A percentile compares a stretch with the other conserved stretches of the same genome.
Conservation (phyloP, 2,797 vertebrate species). For the Synanceia verrucosa region DNA sequence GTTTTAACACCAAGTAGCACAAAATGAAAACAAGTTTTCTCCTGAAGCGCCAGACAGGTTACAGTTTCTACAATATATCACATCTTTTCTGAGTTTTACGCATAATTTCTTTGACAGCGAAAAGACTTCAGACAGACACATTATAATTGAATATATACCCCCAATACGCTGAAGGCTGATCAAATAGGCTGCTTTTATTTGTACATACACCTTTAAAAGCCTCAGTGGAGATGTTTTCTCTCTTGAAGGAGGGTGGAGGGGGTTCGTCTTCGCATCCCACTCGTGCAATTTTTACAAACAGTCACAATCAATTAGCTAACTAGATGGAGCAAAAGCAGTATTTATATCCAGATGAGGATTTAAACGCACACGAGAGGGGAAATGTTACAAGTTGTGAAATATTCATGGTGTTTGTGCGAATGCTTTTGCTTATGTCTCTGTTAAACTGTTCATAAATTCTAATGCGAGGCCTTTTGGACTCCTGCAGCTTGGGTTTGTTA, state of each 20-base stretch:
- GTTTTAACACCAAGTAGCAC: constrained; percentile 37
- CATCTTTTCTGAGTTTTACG: constrained; percentile 9
- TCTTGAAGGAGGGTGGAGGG: constrained; percentile 12
- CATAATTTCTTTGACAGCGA: constrained; percentile 59
- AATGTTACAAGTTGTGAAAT: constrained; percentile 81
- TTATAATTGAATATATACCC: constrained; percentile 32
- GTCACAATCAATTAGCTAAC: constrained; percentile 81
- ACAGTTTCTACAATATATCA: constrained; percentile 18
- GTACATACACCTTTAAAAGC: constrained; percentile 64
- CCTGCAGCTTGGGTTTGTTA: constrained; percentile 76
- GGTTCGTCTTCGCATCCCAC: constrained; percentile 23
- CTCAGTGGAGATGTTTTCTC: constrained; percentile 62
- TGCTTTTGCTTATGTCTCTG: constrained; percentile 73
- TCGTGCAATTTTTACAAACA: constrained; percentile 64
- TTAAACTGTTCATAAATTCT: constrained; percentile 85
- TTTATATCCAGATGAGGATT: constrained; percentile 73
- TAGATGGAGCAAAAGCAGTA: constrained; percentile 48
- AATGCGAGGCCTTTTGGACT: constrained; percentile 77
- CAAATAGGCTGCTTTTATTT: constrained; percentile 68
- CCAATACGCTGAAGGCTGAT: constrained; percentile 54
- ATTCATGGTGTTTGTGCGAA: constrained; percentile 86
- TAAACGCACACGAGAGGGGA: constrained; percentile 73
- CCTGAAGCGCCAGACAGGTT: constrained; percentile 18
- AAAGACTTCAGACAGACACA: constrained; percentile 55
- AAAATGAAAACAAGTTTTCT: constrained; percentile 55